A percentile compares a stretch with the other conserved stretches of the same genome.
Evolutionary conservation across 2,113 vertebrate genomes (phyloP).

Genomic region (Anarrhichthys ocellatus): DNA sequence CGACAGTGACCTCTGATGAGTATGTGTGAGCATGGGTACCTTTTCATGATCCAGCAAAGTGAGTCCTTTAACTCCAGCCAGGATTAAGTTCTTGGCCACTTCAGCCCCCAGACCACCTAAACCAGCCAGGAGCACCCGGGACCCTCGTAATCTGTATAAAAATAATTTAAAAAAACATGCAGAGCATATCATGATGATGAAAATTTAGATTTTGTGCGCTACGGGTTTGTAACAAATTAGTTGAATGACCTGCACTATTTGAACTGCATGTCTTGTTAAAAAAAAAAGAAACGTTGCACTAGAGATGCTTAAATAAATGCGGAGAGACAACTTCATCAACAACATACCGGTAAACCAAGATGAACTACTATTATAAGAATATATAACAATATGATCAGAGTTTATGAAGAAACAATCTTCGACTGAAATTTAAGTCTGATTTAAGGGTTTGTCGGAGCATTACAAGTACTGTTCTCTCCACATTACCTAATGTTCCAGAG

Average conservation of each 20-base stretch:
- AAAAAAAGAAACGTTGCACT: neutral
- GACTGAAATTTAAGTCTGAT: neutral
- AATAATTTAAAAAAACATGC: neutral
- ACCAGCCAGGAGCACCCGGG: slow-evolving; percentile 91
- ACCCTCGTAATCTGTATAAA: slow-evolving; percentile 86
- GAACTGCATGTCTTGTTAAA: neutral
- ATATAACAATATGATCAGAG: no score
- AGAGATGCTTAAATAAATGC: neutral
- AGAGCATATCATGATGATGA: neutral
- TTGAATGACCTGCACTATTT: neutral
- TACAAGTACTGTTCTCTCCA: neutral
- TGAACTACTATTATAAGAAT: neutral
- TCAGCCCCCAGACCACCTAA: slow-evolving; percentile 92
- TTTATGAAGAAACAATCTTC: neutral
- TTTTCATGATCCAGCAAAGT: slow-evolving; percentile 92
- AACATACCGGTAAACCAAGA: neutral
- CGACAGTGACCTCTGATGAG: neutral
- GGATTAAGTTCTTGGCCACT: slow-evolving; percentile 94
- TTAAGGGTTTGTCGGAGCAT: neutral
- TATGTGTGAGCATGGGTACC: slow-evolving; percentile 73
- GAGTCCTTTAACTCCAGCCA: slow-evolving; percentile 92
- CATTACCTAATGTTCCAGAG: no score
- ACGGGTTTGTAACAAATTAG: neutral
- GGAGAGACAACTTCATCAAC: neutral
- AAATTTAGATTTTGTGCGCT: neutral